A percentile compares a stretch with the other conserved stretches of the same genome.
Conservation (phyloP, 2,113 vertebrate genomes). For the Pyrgilauda ruficollis region DNA sequence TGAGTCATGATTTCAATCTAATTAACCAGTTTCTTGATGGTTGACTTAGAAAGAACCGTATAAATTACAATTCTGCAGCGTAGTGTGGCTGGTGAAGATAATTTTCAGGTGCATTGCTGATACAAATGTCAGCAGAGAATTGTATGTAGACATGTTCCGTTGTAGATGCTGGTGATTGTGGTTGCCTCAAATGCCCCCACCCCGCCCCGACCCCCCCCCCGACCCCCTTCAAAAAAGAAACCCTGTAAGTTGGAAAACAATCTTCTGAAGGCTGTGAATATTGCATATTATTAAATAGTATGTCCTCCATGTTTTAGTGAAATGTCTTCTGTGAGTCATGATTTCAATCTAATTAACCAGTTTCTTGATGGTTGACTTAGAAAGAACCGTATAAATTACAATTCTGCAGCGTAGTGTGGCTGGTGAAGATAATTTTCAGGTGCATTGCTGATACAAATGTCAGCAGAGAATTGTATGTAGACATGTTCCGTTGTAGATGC, state of each 20-base stretch:
- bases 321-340: neutral
- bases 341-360: neutral
- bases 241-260: neutral
- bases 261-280: neutral
- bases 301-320: neutral
- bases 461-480: neutral
- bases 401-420: neutral
- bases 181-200: neutral
- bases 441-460: neutral
- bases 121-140: neutral
- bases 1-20: neutral
- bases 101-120: neutral
- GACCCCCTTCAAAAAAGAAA: neutral
- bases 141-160: neutral
- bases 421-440: neutral
- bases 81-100: neutral
- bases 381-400: neutral
- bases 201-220: no score
- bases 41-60: neutral
- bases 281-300: neutral
- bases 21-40: neutral
- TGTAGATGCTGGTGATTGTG: neutral
- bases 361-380: neutral
- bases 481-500: neutral
- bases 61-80: neutral